phyloP scores from a whole-genome alignment of 2,888 invertebrate species.

The Mesochorus sp. region DNA sequence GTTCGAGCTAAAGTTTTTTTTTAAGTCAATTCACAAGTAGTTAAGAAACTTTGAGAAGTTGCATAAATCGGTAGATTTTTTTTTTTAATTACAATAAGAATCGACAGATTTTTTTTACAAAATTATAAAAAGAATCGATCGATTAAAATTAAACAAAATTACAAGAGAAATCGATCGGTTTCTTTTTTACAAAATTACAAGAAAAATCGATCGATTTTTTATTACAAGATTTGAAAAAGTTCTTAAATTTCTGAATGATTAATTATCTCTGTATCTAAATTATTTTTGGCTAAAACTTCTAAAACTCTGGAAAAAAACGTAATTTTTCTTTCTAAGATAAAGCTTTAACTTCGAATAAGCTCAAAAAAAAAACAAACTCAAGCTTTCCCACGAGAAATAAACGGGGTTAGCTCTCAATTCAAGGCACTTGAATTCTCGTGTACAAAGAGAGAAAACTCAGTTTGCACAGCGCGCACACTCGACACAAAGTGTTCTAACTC shows the following conservation, averaged over 20 bases:
- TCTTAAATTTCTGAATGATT: background rate
- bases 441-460: slow-evolving; percentile 8
- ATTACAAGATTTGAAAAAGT: too few relatives aligned
- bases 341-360: background rate
- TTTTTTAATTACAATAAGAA: too few relatives aligned
- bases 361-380: background rate
- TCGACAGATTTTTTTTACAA: too few relatives aligned
- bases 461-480: slow-evolving; percentile 34
- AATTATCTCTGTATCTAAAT: background rate
- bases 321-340: background rate
- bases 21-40: too few relatives aligned
- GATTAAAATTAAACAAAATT: too few relatives aligned
- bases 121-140: too few relatives aligned
- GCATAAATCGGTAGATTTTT: too few relatives aligned
- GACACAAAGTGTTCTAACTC: background rate
- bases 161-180: too few relatives aligned
- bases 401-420: slow-evolving; percentile 34
- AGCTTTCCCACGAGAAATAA: slow-evolving; percentile 13
- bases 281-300: background rate
- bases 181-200: too few relatives aligned
- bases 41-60: too few relatives aligned
- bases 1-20: too few relatives aligned
- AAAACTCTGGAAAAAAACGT: background rate
- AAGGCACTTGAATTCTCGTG: slow-evolving; percentile 11
- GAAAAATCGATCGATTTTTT: too few relatives aligned